These are phyloP conservation scores for Acromyrmex echinatior DNA, from an alignment of 1,140 invertebrate genomes.

Conservation along the genomic window DNA sequence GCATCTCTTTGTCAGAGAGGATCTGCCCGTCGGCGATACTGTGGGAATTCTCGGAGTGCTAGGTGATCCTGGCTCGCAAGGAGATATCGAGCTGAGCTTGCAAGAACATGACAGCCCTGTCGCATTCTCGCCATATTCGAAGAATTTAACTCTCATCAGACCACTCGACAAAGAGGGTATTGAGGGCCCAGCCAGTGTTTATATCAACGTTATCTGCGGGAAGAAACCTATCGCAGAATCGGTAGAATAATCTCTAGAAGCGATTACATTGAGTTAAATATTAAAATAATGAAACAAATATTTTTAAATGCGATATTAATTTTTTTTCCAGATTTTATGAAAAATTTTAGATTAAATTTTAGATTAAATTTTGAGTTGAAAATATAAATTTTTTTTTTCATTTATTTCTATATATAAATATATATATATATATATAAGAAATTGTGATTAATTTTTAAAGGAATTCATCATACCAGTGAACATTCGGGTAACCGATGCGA, in stretches of 20 bases:
- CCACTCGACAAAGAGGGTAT: constrained; percentile 95
- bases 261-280: not conserved
- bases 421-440: not conserved
- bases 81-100: constrained; percentile 93
- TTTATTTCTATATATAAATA: no score
- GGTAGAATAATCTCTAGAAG: constrained; percentile 79
- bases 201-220: constrained; percentile 94
- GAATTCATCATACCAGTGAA: constrained; percentile 96
- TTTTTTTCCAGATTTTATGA: not conserved
- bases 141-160: constrained; percentile 93
- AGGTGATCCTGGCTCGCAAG: constrained; percentile 91
- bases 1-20: constrained; percentile 96
- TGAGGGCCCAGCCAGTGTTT: constrained; percentile 93
- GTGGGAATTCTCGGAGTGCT: constrained; percentile 93
- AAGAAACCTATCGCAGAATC: constrained; percentile 93
- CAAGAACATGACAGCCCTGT: constrained; percentile 93
- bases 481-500: constrained; percentile 96
- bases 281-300: not conserved
- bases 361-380: not conserved
- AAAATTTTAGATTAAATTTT: not conserved
- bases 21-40: constrained; percentile 91
- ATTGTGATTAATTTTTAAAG: constrained; percentile 84
- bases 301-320: not conserved
- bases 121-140: constrained; percentile 91
- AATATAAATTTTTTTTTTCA: not conserved